Evolutionary conservation across 2,888 invertebrate genomes (phyloP), one percentile per base, ranked within the genome.

Genomic region (Trichacis sp.): DNA sequence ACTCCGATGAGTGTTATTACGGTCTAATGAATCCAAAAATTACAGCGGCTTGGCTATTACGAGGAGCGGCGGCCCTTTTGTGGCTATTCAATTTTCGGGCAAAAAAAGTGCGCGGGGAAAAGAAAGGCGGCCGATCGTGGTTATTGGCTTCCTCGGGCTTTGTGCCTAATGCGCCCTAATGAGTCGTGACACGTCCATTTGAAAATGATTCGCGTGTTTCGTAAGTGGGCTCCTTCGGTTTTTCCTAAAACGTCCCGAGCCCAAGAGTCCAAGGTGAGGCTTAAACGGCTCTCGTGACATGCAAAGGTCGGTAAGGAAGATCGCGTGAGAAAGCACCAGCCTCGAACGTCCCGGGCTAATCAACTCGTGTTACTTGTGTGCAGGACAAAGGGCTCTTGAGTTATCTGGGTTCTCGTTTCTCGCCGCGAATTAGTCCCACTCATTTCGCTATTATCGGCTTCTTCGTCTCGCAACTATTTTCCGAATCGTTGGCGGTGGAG

Each of bases 311-410:
- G 64, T 55, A 70, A 69, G 62, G 63, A 68, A 66, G 70, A 68
- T 76, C 72, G 77, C 76, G 76, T 73, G 76, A 73, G 73, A 75
- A 74, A 58, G 59, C 42, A 53, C 49, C 43, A 48, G 43, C 30
- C 59, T 55, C 24, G 50, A 33, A 48, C 59, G 43, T 64, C 59
- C 56, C 61, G 43, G 63, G 51, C 62, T 38, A 64, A 55, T 55
- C 52, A 56, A 57, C 61, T 60, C 38, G 15, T 36, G n/a, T n/a
- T n/a, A n/a, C n/a, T n/a, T n/a, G n/a, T n/a, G n/a, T n/a, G 53
- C 55, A 33, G 33, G 54, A 50, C 48, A 53, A 56, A 57, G 36
- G 54, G 14, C 42, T 45, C 30, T 40, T 18, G 47, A 49, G 50
- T 57, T 45, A 57, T 67, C 48, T 51, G 60, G 46, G 45, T 43